Evolutionary conservation across 2,113 vertebrate genomes (phyloP), one percentile per base, ranked within the genome.

Genomic region (Xenopus tropicalis): DNA sequence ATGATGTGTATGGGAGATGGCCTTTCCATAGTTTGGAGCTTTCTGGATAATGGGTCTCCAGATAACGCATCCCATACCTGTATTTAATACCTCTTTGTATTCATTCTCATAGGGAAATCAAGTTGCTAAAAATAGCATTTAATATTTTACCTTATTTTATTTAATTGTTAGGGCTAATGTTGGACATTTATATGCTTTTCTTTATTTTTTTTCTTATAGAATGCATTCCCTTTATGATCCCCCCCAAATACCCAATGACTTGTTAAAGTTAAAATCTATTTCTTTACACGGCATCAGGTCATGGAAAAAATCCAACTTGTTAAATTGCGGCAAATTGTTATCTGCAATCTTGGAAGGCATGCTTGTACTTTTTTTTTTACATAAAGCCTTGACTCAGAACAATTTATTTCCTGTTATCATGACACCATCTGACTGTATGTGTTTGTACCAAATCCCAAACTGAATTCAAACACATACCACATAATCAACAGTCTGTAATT

Each of bases 361-460:
- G 20, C 54, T 4, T 54, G 17, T 51, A 21, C 22, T 46, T 16
- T 42, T 42, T 65, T 66, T 66, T 19, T 75, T 17, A 43, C 66
- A 61, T 14, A 21, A 21, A 21, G 42, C 69, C 11, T 54, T 77
- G 72, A 42, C 42, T 56, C 0, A 58, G 5, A 29, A 14, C 20
- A 67, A 20, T 78, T 63, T 75, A 56, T 24, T 4, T 21, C n/a
- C 54, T 65, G 6, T 42, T 22, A 0, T 61, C 57, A 11, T 72
- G 76, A 78, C 64, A 24, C 74, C 6, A 64, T 22, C 72, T 77
- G 37, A 3, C 80, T 77, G 43, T 56, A 51, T 61, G 52, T 71
- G 76, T 62, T n/a, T 23, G 2, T 17, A 6, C 16, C 44, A 43
- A 14, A 66, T 81, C 72, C 71, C 66, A 80, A 23, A 72, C 13